Percentiles rank a stretch among this genome's conserved stretches.
phyloP scores from a whole-genome alignment of 1,140 invertebrate genomes.

The Drosophila takahashii region DNA sequence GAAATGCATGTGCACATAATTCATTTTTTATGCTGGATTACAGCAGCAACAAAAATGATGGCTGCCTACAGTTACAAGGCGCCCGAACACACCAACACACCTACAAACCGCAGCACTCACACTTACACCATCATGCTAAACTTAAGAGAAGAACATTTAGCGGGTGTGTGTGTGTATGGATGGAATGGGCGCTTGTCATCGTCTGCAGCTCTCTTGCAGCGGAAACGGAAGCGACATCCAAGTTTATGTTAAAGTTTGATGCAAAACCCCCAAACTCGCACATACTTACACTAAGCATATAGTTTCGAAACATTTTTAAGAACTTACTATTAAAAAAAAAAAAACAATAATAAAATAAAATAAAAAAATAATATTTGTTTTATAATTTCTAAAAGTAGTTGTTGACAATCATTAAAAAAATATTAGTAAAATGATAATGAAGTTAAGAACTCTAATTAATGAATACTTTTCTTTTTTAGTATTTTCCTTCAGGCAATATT shows the following conservation, averaged over 20 bases:
- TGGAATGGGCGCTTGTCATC: conserved; percentile 20
- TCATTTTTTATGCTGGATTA: conserved; percentile 80
- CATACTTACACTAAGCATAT: conserved; percentile 18
- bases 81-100: conserved; percentile 19
- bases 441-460: too few species aligned
- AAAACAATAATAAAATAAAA: too few species aligned
- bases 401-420: too few species aligned
- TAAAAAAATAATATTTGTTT: too few species aligned
- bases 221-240: conserved; percentile 78
- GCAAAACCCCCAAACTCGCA: conserved; percentile 53
- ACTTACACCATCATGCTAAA: conserved; percentile 23
- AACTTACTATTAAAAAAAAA: too few species aligned
- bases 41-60: conserved; percentile 58
- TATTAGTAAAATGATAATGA: too few species aligned
- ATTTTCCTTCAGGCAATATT: too few species aligned
- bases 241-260: conserved; percentile 82
- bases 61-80: conserved; percentile 17
- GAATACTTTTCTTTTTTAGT: background rate
- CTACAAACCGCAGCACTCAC: conserved; percentile 15
- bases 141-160: conserved; percentile 33
- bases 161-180: background rate
- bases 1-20: conserved; percentile 82
- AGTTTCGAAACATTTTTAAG: background rate
- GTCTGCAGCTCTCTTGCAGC: conserved; percentile 42
- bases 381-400: too few species aligned